Evolutionary conservation across 1,140 invertebrate species (phyloP).

Genomic region (Stegodyphus dumicola): DNA sequence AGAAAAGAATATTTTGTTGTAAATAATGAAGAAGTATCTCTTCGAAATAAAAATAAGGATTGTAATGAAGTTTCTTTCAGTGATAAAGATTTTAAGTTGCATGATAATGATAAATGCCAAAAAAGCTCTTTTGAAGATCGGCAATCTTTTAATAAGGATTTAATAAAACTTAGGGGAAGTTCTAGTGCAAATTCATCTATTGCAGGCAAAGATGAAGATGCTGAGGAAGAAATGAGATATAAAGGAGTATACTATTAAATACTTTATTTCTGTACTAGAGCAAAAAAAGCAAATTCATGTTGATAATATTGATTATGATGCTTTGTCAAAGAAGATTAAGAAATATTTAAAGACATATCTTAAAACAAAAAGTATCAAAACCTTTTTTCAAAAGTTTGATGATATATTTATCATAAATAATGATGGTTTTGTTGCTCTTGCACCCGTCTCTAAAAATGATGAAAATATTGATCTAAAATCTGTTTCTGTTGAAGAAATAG

Average conservation of each 20-base stretch:
- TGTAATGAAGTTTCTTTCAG: background rate
- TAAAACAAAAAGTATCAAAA: background rate
- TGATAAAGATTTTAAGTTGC: background rate
- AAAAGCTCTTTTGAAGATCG: background rate
- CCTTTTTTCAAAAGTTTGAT: background rate
- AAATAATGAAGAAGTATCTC: background rate
- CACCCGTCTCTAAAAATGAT: no score
- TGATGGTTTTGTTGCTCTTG: background rate
- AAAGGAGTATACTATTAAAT: background rate
- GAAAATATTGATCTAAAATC: no score
- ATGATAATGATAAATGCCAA: background rate
- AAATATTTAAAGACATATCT: background rate
- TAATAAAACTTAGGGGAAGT: background rate
- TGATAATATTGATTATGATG: no score
- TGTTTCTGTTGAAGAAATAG: background rate
- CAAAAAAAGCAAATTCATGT: no score
- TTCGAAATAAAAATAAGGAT: background rate
- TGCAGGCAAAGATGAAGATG: background rate
- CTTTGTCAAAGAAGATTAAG: background rate
- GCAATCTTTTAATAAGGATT: background rate
- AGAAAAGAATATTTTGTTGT: slow-evolving; percentile 1
- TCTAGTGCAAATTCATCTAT: background rate
- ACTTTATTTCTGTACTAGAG: no score
- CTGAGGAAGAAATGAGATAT: background rate
- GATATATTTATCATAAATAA: background rate